Conservation (phyloP, 2,113 vertebrate genomes). For the Platanista minor region DNA sequence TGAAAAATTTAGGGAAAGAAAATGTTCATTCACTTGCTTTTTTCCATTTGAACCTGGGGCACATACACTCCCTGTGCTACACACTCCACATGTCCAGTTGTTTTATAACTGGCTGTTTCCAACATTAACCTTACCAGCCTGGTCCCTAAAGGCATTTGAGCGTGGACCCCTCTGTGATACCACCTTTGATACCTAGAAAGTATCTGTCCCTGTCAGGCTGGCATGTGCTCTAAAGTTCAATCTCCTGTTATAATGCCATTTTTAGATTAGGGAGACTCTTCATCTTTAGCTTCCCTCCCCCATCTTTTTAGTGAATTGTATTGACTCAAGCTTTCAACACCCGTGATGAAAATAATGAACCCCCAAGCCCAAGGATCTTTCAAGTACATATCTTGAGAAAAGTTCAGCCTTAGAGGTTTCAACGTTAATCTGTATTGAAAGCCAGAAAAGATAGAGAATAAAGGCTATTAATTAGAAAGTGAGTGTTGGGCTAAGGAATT, state of each 20-base stretch:
- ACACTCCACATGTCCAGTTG: neutral
- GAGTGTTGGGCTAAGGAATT: neutral
- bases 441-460: neutral
- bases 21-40: neutral
- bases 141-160: neutral
- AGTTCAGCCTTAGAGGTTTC: neutral
- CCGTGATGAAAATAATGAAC: neutral
- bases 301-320: neutral
- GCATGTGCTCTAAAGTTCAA: neutral
- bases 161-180: neutral
- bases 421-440: neutral
- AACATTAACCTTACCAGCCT: neutral
- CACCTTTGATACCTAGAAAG: neutral
- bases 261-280: neutral
- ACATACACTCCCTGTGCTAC: no score
- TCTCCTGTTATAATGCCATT: neutral
- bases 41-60: neutral
- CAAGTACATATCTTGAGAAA: neutral
- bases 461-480: neutral
- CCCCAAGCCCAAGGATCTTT: neutral
- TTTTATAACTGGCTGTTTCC: neutral
- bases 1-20: neutral
- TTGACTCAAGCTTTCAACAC: neutral
- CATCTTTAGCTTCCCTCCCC: neutral
- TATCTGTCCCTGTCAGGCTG: neutral